These are phyloP conservation scores for Drosophila nasuta DNA, from an alignment of 1,140 invertebrate species.

Conservation along the genomic window DNA sequence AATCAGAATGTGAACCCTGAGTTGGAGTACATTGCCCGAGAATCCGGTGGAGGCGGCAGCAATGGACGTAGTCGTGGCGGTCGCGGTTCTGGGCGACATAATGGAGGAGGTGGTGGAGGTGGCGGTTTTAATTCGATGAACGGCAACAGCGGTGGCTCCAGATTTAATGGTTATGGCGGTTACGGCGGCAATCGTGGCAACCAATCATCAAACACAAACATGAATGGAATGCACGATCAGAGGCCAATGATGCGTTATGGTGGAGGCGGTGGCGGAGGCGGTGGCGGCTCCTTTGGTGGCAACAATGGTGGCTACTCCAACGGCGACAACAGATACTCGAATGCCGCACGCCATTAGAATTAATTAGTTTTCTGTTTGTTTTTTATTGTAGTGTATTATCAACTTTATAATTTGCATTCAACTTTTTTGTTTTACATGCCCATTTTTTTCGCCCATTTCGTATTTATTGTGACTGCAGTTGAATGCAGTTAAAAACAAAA, in stretches of 20 bases:
- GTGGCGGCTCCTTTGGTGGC: slow-evolving; percentile 12
- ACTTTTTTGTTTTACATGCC: slow-evolving; percentile 3
- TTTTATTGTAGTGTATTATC: neutral
- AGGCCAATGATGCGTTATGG: slow-evolving; percentile 6
- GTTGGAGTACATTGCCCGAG: slow-evolving; percentile 87
- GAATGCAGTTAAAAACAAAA: slow-evolving; percentile 10
- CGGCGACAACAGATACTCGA: slow-evolving; percentile 31
- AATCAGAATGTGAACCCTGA: slow-evolving; percentile 88
- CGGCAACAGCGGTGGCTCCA: neutral
- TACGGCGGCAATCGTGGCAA: slow-evolving; percentile 17
- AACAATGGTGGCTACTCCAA: slow-evolving; percentile 26
- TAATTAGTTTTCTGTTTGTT: slow-evolving; percentile 2
- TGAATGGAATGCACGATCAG: neutral
- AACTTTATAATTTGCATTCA: slow-evolving; percentile 1
- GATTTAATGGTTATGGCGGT: slow-evolving; percentile 23
- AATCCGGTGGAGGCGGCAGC: slow-evolving; percentile 36
- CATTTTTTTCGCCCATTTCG: slow-evolving; percentile 9
- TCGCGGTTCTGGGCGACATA: slow-evolving; percentile 14
- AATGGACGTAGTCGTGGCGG: slow-evolving; percentile 63
- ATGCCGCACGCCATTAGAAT: slow-evolving; percentile 26
- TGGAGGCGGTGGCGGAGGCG: neutral
- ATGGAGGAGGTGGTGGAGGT: slow-evolving; percentile 10
- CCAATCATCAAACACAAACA: neutral
- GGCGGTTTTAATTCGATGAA: slow-evolving; percentile 14
- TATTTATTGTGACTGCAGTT: slow-evolving; percentile 38